Evolutionary conservation across 2,888 invertebrate genomes (phyloP), one percentile per base, ranked within the genome.

Genomic region (Dasypolia templi): DNA sequence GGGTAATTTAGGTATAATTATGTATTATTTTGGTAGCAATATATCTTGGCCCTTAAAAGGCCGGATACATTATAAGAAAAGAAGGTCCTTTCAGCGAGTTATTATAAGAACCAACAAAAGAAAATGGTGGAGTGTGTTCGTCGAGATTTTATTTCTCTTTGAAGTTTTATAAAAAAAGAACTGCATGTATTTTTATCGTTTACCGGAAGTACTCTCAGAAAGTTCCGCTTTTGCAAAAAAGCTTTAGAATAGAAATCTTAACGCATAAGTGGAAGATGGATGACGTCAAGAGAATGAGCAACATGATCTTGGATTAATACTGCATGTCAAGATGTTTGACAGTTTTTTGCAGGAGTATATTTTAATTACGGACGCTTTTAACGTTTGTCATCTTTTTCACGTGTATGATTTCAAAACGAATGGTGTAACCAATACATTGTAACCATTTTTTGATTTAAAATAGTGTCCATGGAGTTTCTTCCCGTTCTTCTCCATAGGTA

Each of bases 1-100:
- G 77, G 77, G 59, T 62, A 69, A 76, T 86, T 77, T 65, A 64
- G 69, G 81, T 72, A 81, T 81, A 81, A 81, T 83, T 67, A 73
- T 66, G 71, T 75, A 66, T 73, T 86, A 77, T 86, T 86, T 76
- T 61, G 65, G 53, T 58, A 26, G 63, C 65, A 65, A 70, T 86
- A 72, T 72, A 75, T 83, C 74, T 72, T 29, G 58, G 35, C 35
- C 63, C 62, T 77, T 55, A 84, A 83, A 73, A 71, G 64, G 61
- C 71, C 77, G 73, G 72, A 65, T 63, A 63, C 73, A 66, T 72
- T 70, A 39, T 71, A 70, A 70, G 71, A 68, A 68, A 70, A 70
- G 71, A 68, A 68, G 79, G 55, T 51, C 62, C 65, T 72, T 74
- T 69, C 70, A 81, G 29, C 46, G 69, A 79, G 79, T 79, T 81